Evolutionary conservation across 2,113 vertebrate genomes (phyloP), one percentile per base, ranked within the genome.

Genomic region (Marcusenius ussheri): DNA sequence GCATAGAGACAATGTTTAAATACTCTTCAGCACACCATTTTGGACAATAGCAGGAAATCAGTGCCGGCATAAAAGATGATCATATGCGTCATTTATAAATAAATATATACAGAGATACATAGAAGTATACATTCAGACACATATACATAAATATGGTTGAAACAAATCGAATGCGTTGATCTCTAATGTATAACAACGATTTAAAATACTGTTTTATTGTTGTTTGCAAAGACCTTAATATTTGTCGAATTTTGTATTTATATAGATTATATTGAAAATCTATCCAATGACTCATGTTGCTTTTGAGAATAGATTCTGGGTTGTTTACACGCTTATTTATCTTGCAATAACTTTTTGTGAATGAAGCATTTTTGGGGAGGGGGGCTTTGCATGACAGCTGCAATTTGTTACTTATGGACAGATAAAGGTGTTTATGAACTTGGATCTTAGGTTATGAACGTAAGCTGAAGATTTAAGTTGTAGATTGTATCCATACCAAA

Each of bases 301-400:
- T 96, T 96, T 95, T 74, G 49, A 70, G 95, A 94, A 96, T 96
- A 96, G 95, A 94, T 95, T 95, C 95, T 94, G 94, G 95, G 94
- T 95, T 96, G 94, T 96, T 96, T 95, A 95, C 95, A 96, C 94
- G 94, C 95, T 96, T 96, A 96, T 96, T 96, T 96, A 95, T 96
- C 95, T 95, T 95, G 96, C 96, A 96, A 96, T 96, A 96, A 96
- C 92, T 94, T 94, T 42, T 94, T 95, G 95, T 95, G 96, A 96
- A 96, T 94, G 95, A 94, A 95, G 94, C 93, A 93, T 95, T 95
- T 94, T 92, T 42, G 74, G 31, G 74, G 17, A 19, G 31, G 96
- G 95, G 95, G 96, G 95, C 95, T 95, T 95, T 96, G 96, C 96
- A 96, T 96, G 96, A 95, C 94, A 95, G 96, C 95, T 95, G 95